Evolutionary conservation across 1,140 invertebrate genomes (phyloP).

Genomic region (Branchinecta lindahli): DNA sequence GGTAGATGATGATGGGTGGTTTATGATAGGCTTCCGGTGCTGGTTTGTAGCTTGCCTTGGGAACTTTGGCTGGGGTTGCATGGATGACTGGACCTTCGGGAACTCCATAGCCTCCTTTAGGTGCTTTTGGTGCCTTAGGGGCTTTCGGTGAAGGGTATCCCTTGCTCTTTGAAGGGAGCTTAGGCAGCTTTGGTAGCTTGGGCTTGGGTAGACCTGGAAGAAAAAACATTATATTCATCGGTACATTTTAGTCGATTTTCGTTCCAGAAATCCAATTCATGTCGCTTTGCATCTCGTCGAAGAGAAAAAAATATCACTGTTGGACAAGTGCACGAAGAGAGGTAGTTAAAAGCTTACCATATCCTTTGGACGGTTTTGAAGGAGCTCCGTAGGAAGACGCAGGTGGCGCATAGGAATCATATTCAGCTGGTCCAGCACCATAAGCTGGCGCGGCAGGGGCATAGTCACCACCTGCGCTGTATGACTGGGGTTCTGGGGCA

Average conservation of each 20-base stretch:
- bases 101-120: slow-evolving; percentile 13
- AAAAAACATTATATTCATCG: background rate
- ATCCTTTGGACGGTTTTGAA: background rate
- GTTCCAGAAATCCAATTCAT: no score
- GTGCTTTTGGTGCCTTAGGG: slow-evolving; percentile 14
- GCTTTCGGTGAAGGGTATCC: slow-evolving; percentile 10
- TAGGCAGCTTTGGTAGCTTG: background rate
- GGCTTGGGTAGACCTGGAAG: background rate
- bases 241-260: no score
- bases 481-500: slow-evolving; percentile 7
- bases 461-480: slow-evolving; percentile 11
- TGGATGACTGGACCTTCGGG: slow-evolving; percentile 12
- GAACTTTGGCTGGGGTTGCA: slow-evolving; percentile 3
- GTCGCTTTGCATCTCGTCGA: no score
- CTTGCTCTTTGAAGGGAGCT: background rate
- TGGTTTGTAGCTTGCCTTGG: slow-evolving; percentile 26
- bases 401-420: background rate
- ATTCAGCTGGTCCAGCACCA: background rate
- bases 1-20: slow-evolving; percentile 34
- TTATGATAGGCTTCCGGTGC: slow-evolving; percentile 30
- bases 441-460: slow-evolving; percentile 18
- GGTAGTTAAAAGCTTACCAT: background rate
- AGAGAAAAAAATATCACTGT: no score
- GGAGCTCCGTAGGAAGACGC: background rate
- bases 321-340: no score